Evolutionary conservation across 2,888 invertebrate species (phyloP), one percentile per base, ranked within the genome.

Genomic region (Tiphia femorata): DNA sequence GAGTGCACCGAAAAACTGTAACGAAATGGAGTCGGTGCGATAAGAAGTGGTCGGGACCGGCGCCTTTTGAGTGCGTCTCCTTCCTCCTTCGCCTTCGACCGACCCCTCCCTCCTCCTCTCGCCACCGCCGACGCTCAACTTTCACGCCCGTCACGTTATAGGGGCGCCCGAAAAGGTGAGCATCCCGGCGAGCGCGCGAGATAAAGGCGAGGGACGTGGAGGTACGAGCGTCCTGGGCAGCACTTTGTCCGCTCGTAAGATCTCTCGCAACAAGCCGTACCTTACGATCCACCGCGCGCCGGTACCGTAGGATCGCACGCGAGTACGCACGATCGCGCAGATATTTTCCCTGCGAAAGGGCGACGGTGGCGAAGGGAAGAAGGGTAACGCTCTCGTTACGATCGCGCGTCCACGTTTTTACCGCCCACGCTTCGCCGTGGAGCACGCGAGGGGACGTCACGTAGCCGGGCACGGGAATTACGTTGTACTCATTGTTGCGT

Each of bases 21-120:
- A 59, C 66, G 56, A 54, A 70, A 67, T 62, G 56, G 60, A 50
- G 58, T 42, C 42, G 53, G 43, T 6, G 19, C 41, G 65, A 59
- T 66, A 67, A 69, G 58, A 29, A 41, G 21, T 17, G 10, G 46
- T 48, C 48, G 53, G 51, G 14, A 8, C 20, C 23, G 23, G 43
- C 33, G 7, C 17, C 5, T 20, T 23, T 10, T 25, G 3, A n/a
- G 29, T 35, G 33, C n/a, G 41, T 47, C 21, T 23, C n/a, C 35
- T 20, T 10, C 19, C 40, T 19, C 29, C 38, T 33, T 44, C 23
- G 21, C 54, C 37, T 49, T 55, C 48, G 37, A 25, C 25, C 25
- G 25, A 6, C 8, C 25, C 25, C 8, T 25, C 25, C 8, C 8
- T n/a, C n/a, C 12, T 33, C 33, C 8, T 33, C 14, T 10, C 10